A percentile compares a stretch with the other conserved stretches of the same genome.
Evolutionary conservation across 2,888 invertebrate genomes (phyloP).

Genomic region (Erynnis tages): DNA sequence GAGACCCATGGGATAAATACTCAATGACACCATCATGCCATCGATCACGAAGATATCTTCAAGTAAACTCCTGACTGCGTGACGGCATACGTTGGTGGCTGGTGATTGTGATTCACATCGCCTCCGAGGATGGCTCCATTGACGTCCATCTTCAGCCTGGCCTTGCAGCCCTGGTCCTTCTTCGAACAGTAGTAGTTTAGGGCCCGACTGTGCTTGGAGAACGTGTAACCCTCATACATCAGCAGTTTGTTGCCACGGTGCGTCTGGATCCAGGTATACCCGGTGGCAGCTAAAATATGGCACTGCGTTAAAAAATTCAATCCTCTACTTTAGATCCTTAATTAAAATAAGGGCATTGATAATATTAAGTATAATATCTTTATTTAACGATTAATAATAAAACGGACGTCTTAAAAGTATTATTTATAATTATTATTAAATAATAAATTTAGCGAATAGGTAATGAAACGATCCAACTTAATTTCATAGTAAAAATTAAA

Average conservation of each 20-base stretch:
- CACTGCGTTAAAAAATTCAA: no score
- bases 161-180: constrained; percentile 42
- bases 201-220: constrained; percentile 35
- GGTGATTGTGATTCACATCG: constrained; percentile 38
- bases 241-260: constrained; percentile 34
- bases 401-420: no score
- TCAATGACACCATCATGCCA: no score
- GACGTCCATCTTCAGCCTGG: constrained; percentile 27
- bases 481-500: no score
- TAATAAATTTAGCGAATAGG: no score
- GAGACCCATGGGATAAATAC: no score
- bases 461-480: no score
- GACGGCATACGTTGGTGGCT: constrained; percentile 40
- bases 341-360: no score
- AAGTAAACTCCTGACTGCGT: constrained; percentile 37
- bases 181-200: constrained; percentile 44
- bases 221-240: constrained; percentile 43
- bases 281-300: constrained; percentile 33
- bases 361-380: no score
- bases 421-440: no score
- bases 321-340: no score
- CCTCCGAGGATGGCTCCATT: neutral
- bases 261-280: constrained; percentile 41
- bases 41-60: constrained; percentile 29
- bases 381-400: no score